Percentiles rank a stretch among this genome's conserved stretches.
phyloP scores from a whole-genome alignment of 2,888 invertebrate genomes.

The Nysson spinosus region DNA sequence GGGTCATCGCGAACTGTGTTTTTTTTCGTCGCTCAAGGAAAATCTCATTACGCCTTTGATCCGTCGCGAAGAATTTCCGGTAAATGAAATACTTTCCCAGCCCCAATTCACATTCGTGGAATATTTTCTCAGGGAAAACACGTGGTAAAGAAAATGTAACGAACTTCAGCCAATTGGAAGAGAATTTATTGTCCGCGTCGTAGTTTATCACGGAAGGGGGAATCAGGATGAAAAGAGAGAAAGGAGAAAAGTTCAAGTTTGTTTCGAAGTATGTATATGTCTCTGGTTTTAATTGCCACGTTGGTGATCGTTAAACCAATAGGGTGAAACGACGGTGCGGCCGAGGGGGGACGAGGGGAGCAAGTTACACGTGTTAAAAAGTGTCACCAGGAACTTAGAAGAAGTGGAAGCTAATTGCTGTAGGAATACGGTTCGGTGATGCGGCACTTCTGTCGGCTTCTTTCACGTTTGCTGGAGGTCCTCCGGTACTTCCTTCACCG shows the following conservation, averaged over 20 bases:
- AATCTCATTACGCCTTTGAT: too few relatives aligned
- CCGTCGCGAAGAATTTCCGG: conserved; percentile 4
- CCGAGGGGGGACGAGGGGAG: not conserved
- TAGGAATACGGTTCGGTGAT: conserved; percentile 66
- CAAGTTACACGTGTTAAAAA: conserved; percentile 58
- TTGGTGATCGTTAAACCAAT: conserved; percentile 21
- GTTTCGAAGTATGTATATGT: conserved; percentile 1
- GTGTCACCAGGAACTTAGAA: conserved; percentile 54
- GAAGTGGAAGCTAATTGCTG: conserved; percentile 69
- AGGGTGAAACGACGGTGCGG: not conserved
- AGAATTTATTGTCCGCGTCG: too few relatives aligned
- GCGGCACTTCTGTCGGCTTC: conserved; percentile 64
- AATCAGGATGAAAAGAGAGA: not conserved
- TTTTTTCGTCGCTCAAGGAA: too few relatives aligned
- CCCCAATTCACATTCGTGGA: too few relatives aligned
- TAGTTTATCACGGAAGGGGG: too few relatives aligned
- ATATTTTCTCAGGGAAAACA: too few relatives aligned
- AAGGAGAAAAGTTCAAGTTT: not conserved
- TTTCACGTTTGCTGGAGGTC: conserved; percentile 58
- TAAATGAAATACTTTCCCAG: too few relatives aligned
- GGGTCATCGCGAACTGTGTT: conserved; percentile 25
- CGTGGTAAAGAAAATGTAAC: too few relatives aligned
- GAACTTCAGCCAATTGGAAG: too few relatives aligned
- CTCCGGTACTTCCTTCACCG: conserved; percentile 34
- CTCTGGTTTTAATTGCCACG: conserved; percentile 18